Conservation (phyloP, 2,888 invertebrate species). For the Brachypalpus laphriformis region DNA sequence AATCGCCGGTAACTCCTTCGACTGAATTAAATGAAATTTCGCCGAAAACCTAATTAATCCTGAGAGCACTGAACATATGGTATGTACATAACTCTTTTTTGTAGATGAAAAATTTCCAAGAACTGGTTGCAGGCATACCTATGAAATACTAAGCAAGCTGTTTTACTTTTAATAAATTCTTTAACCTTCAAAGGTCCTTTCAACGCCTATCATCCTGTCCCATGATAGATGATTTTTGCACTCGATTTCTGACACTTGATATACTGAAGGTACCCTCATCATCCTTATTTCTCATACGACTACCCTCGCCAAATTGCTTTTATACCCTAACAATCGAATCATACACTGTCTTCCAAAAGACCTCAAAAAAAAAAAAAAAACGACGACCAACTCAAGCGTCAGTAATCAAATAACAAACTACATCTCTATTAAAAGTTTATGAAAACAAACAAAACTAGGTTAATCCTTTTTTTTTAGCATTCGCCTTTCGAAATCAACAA, state of each 20-base stretch:
- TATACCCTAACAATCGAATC: neutral
- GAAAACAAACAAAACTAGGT: slow-evolving; percentile 57
- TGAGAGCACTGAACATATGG: too few species aligned
- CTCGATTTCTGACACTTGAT: neutral
- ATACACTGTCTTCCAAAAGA: neutral
- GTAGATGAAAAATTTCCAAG: too few species aligned
- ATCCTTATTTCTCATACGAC: neutral
- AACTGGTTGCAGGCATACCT: too few species aligned
- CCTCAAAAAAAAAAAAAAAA: neutral
- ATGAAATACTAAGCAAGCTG: too few species aligned
- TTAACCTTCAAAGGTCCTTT: neutral
- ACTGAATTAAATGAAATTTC: too few species aligned
- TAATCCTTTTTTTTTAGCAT: slow-evolving; percentile 51
- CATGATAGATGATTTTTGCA: neutral
- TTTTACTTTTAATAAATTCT: too few species aligned
- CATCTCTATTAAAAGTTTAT: slow-evolving; percentile 50
- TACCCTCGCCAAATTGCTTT: neutral
- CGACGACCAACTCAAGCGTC: neutral
- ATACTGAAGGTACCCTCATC: neutral
- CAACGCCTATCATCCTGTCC: neutral
- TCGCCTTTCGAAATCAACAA: slow-evolving; percentile 48
- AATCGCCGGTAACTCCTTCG: too few species aligned
- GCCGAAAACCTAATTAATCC: too few species aligned
- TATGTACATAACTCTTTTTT: too few species aligned
- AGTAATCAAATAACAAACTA: slow-evolving; percentile 36